These are phyloP conservation scores for Tetropium fuscum DNA, from an alignment of 2,888 invertebrate genomes.

Conservation along the genomic window DNA sequence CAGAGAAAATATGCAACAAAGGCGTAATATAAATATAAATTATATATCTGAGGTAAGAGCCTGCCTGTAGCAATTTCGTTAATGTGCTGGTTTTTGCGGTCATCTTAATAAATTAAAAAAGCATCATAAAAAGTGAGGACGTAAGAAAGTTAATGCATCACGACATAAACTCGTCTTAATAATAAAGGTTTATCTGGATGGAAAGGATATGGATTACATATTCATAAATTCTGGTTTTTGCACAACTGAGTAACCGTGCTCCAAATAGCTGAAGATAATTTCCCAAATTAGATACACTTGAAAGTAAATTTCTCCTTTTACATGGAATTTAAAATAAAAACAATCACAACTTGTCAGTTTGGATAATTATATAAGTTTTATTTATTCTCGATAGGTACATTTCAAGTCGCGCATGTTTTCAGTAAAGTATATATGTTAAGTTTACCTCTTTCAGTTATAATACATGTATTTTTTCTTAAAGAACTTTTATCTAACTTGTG, in stretches of 20 bases:
- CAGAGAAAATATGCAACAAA: no score
- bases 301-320: neutral
- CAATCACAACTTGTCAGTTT: neutral
- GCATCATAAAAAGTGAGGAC: no score
- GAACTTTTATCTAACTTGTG: no score
- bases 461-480: no score
- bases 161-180: neutral
- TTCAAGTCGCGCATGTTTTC: no score
- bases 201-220: constrained; percentile 1
- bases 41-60: neutral
- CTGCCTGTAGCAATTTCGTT: no score
- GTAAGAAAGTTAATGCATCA: neutral
- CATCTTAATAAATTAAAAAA: no score
- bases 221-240: neutral
- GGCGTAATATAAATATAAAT: neutral
- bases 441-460: no score
- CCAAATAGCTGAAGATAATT: neutral
- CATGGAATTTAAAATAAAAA: neutral
- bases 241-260: neutral
- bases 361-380: neutral
- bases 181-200: neutral
- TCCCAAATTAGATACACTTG: neutral
- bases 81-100: no score
- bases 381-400: neutral
- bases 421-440: no score